phyloP scores from a whole-genome alignment of 2,888 invertebrate genomes.

The Drosophila leonis region DNA sequence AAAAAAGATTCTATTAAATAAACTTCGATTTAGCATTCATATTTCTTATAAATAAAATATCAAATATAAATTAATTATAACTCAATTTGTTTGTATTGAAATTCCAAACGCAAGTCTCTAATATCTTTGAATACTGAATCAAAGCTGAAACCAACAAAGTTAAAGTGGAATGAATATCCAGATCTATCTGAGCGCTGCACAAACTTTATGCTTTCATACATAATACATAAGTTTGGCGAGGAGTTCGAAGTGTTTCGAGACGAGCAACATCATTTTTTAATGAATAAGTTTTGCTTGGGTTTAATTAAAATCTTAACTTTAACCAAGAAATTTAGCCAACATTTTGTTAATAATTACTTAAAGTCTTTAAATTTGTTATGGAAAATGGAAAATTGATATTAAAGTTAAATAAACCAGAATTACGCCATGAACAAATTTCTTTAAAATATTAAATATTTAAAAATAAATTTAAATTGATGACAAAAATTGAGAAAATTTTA shows the following conservation, averaged over 20 bases:
- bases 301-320: not conserved
- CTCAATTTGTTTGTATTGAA: not conserved
- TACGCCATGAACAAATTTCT: too few species aligned
- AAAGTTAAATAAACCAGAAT: too few species aligned
- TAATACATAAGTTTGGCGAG: constrained; percentile 1
- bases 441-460: too few species aligned
- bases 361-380: not conserved
- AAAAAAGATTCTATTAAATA: not conserved
- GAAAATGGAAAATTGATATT: too few species aligned
- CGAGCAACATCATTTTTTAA: not conserved
- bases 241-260: constrained; percentile 3
- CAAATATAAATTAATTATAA: not conserved
- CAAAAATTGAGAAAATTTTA: not conserved
- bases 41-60: not conserved
- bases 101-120: not conserved
- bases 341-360: not conserved
- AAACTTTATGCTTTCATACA: constrained; percentile 1
- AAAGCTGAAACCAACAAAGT: not conserved
- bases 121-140: not conserved
- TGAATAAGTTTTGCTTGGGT: not conserved
- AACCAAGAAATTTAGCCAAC: not conserved
- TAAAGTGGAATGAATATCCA: not conserved
- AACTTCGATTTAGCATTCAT: not conserved
- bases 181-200: not conserved
- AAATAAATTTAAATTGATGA: not conserved